Evolutionary conservation across 2,113 vertebrate species (phyloP).

Genomic region (Raphicerus campestris): DNA sequence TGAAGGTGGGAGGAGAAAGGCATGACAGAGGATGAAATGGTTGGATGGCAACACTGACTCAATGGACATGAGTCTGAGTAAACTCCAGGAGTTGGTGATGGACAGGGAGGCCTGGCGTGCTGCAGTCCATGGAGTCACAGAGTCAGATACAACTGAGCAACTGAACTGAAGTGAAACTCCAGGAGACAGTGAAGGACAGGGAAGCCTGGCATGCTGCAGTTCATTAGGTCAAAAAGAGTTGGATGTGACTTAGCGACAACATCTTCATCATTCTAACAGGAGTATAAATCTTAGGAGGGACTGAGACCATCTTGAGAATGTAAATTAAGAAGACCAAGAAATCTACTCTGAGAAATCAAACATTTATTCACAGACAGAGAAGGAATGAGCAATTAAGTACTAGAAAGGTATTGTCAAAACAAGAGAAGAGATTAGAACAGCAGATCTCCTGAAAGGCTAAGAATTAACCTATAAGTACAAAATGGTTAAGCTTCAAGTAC

Average conservation of each 20-base stretch:
- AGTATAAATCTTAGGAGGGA: neutral
- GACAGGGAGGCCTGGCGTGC: neutral
- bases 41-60: neutral
- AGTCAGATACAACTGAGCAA: neutral
- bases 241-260: neutral
- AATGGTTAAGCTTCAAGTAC: neutral
- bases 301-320: neutral
- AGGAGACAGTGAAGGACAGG: neutral
- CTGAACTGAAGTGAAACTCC: neutral
- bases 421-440: neutral
- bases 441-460: neutral
- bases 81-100: neutral
- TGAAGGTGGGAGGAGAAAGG: neutral
- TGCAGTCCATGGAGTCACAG: neutral
- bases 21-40: neutral
- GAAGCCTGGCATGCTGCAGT: neutral
- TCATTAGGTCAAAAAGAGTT: neutral
- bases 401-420: neutral
- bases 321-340: neutral
- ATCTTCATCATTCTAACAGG: neutral
- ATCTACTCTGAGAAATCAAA: neutral
- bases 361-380: neutral
- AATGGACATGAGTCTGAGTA: neutral
- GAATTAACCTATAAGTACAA: neutral
- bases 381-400: neutral